Percentiles rank a stretch among this genome's conserved stretches.
Conservation (phyloP, 2,113 vertebrate species). For the Arenaria interpres region DNA sequence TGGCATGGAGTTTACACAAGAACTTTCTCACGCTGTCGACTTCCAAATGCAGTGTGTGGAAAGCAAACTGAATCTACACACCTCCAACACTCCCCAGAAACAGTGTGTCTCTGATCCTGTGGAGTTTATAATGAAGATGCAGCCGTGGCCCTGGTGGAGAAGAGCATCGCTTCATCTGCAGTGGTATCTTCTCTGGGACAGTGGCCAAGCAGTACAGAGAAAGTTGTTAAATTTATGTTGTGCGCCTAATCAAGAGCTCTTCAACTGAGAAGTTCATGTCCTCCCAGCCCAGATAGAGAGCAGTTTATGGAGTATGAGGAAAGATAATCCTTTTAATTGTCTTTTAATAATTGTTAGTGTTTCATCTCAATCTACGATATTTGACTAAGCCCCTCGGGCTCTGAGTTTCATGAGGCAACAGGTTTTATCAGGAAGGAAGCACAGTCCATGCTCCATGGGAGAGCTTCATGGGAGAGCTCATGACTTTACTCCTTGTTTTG, state of each 20-base stretch:
- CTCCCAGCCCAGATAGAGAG: background rate
- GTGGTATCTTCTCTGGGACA: background rate
- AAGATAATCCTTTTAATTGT: conserved; percentile 39
- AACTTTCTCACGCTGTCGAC: background rate
- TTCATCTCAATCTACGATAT: conserved; percentile 32
- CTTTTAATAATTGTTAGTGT: background rate
- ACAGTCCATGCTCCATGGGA: background rate
- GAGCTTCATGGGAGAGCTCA: background rate
- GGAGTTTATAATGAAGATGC: background rate
- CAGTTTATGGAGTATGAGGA: background rate
- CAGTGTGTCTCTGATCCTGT: background rate
- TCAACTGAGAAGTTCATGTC: background rate
- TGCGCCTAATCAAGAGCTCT: background rate
- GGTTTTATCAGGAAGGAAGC: conserved; percentile 1
- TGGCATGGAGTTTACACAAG: background rate
- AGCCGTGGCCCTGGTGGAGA: background rate
- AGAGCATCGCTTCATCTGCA: background rate
- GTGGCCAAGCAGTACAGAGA: background rate
- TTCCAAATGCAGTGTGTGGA: background rate
- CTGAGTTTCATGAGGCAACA: background rate
- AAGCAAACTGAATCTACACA: background rate
- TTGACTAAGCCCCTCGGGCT: background rate
- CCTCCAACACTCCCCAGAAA: background rate
- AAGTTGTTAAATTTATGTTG: background rate
- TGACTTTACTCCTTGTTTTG: background rate